Percentiles rank a stretch among this genome's conserved stretches.
These are phyloP conservation scores for Paratilapia polleni DNA, from an alignment of 2,113 vertebrate species.

Conservation along the genomic window DNA sequence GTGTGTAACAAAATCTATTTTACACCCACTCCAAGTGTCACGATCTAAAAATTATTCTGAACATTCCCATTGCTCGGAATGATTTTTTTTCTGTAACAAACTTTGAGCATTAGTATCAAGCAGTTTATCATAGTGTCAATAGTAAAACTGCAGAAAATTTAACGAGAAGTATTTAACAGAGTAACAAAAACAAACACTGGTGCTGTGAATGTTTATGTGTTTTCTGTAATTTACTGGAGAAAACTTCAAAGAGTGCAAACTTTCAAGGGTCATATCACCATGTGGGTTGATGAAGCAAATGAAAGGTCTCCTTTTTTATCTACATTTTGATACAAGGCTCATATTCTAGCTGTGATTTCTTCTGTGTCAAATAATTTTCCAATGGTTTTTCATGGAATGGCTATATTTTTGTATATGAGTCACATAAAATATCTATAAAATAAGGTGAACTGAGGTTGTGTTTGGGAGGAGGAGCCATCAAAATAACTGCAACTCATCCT, in stretches of 20 bases:
- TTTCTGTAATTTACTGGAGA: not conserved
- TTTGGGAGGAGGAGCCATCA: too few relatives aligned
- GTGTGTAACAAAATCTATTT: not conserved
- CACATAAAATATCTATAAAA: too few relatives aligned
- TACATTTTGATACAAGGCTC: not conserved
- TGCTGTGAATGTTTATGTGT: not conserved
- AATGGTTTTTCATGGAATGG: too few relatives aligned
- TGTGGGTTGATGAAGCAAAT: not conserved
- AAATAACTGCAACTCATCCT: too few relatives aligned
- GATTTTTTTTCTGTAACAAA: fast-evolving
- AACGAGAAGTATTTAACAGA: not conserved
- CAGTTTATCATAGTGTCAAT: not conserved
- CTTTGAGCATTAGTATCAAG: not conserved
- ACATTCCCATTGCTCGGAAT: not conserved
- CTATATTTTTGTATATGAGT: too few relatives aligned
- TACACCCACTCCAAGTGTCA: not conserved
- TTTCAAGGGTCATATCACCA: not conserved
- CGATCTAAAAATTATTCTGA: not conserved
- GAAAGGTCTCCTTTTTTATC: not conserved
- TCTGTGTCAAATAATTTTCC: too few relatives aligned
- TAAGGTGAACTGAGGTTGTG: too few relatives aligned
- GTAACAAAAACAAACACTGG: not conserved
- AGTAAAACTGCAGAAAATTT: not conserved
- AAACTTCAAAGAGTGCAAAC: not conserved
- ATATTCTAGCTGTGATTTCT: not conserved